These are phyloP conservation scores for Danio tinwini DNA, from an alignment of 2,797 vertebrate genomes.

Conservation along the genomic window DNA sequence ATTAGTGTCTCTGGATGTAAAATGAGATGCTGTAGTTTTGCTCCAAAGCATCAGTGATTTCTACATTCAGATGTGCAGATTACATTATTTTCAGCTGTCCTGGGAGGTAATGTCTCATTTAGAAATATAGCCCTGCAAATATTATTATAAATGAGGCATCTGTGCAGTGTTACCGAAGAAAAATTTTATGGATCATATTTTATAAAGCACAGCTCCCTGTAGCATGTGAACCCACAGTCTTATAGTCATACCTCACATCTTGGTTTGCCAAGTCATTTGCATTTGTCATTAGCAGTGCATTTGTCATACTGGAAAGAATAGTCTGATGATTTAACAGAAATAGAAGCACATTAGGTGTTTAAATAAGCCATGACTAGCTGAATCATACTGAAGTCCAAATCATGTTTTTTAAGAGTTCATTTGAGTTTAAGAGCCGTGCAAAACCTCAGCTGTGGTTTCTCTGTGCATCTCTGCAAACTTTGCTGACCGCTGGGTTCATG, in stretches of 20 bases:
- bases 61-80: neutral
- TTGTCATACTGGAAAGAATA: conserved; percentile 3
- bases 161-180: conserved; percentile 37
- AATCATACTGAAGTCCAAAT: conserved; percentile 14
- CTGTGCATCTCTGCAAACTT: conserved; percentile 66
- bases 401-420: conserved; percentile 36
- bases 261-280: conserved; percentile 8
- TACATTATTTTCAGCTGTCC: conserved; percentile 11
- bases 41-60: neutral
- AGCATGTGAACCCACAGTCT: neutral
- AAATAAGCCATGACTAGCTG: conserved; percentile 16
- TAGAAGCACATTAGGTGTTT: conserved; percentile 22
- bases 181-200: conserved; percentile 38
- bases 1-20: conserved; percentile 4
- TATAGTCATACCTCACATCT: neutral
- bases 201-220: conserved; percentile 7
- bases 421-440: conserved; percentile 61
- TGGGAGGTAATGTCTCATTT: conserved; percentile 8
- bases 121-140: conserved; percentile 15
- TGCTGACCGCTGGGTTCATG: conserved; percentile 65
- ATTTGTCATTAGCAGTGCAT: neutral
- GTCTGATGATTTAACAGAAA: conserved; percentile 1
- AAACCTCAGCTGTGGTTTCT: conserved; percentile 61
- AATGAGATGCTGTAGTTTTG: conserved; percentile 3
- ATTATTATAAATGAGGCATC: conserved; percentile 33